Conservation (phyloP, 2,888 invertebrate genomes). For the Macrosoma leucophasiata region DNA sequence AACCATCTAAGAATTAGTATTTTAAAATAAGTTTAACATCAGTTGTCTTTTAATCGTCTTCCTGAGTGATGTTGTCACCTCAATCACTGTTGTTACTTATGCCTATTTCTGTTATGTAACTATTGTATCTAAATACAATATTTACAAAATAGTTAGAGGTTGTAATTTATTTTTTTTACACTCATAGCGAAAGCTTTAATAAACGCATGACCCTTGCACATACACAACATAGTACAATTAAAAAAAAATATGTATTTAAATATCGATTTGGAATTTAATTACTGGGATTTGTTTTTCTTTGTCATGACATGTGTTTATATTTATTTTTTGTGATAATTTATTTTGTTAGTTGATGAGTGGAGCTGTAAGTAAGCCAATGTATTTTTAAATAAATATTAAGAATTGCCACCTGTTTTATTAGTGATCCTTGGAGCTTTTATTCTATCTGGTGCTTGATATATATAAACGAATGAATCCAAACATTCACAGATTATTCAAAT, state of each 20-base stretch:
- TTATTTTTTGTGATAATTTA: constrained; percentile 11
- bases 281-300: constrained; percentile 1
- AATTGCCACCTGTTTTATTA: constrained; percentile 59
- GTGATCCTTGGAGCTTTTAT: constrained; percentile 27
- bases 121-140: too few species aligned
- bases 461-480: too few species aligned
- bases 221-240: too few species aligned
- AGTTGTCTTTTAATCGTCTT: constrained; percentile 7
- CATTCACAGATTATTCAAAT: too few species aligned
- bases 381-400: constrained; percentile 60
- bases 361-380: constrained; percentile 58
- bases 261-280: background rate
- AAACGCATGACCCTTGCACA: constrained; percentile 43
- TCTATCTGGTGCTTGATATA: too few species aligned
- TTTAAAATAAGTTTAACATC: too few species aligned
- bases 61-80: background rate
- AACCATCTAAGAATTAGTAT: too few species aligned
- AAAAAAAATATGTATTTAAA: constrained; percentile 12
- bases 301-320: constrained; percentile 19
- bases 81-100: constrained; percentile 3
- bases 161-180: constrained; percentile 45
- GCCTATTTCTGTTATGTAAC: too few species aligned
- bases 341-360: constrained; percentile 42
- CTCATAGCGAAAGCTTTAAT: constrained; percentile 31
- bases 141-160: constrained; percentile 35